Evolutionary conservation across 2,797 vertebrate genomes (phyloP), one percentile per base, ranked within the genome.

Genomic region (Alcedo quadribrachys): DNA sequence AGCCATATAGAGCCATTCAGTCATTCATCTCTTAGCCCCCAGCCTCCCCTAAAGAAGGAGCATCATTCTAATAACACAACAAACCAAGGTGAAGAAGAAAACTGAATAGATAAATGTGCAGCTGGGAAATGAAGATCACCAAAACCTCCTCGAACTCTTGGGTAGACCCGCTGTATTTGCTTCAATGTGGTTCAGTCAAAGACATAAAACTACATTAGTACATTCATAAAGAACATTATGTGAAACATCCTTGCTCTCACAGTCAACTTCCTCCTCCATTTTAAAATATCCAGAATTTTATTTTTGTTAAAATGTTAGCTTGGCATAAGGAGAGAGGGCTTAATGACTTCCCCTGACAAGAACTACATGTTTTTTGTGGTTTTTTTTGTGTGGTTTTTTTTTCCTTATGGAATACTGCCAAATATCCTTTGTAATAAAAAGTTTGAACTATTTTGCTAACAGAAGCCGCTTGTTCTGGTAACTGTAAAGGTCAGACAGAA

Each of bases 401-500:
- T 96, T 90, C 58, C 76, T 91, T 80, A 73, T 80, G 87, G 92
- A 96, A 89, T 81, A 63, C 76, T 94, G 93, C 93, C 93, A 95
- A 92, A 94, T 91, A 95, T 95, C 83, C 91, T 96, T 96, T 97
- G 95, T 95, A 93, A 97, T 96, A 96, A 97, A 97, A 96, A 95
- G 93, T 96, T 94, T 87, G 82, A 97, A 96, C 91, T 94, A 93
- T 95, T 96, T 97, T 97, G 85, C 96, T 96, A 96, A 94, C 93
- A 97, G 95, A 96, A 97, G 76, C 75, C 8, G 68, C 94, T 97
- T 96, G 96, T 97, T 97, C 96, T 96, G 86, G 89, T 96, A 96
- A 94, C 91, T 95, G 90, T 90, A 97, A 97, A 98, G 97, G 97
- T 98, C 97, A 97, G 94, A 94, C 42, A 96, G 95, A 97, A 97